These are phyloP conservation scores for Drosophila neocordata DNA, from an alignment of 1,140 invertebrate species.

Conservation along the genomic window DNA sequence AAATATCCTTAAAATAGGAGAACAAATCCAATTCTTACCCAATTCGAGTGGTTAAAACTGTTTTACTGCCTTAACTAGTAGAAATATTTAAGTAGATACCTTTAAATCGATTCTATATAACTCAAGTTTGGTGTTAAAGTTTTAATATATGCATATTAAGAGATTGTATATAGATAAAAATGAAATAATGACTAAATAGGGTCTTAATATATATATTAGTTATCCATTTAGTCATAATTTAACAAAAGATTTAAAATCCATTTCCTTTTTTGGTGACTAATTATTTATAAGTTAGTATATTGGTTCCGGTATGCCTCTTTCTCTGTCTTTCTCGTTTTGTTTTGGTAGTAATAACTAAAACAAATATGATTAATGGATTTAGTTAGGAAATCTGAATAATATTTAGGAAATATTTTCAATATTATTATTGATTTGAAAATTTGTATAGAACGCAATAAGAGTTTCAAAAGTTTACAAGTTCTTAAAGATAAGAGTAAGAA, in stretches of 20 bases:
- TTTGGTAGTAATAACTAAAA: background rate
- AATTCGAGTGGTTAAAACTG: too few relatives aligned
- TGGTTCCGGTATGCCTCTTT: background rate
- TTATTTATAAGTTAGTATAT: background rate
- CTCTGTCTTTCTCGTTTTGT: background rate
- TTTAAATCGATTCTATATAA: background rate
- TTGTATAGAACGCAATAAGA: too few relatives aligned
- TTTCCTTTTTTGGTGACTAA: background rate
- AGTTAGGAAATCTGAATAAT: too few relatives aligned
- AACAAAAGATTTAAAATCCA: background rate
- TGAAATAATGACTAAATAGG: background rate
- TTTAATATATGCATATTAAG: background rate
- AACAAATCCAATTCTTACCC: too few relatives aligned
- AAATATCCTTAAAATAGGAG: too few relatives aligned
- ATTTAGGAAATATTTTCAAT: too few relatives aligned
- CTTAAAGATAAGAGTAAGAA: too few relatives aligned
- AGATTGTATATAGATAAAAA: background rate
- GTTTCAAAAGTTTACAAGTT: too few relatives aligned
- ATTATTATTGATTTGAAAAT: too few relatives aligned
- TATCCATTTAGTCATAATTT: background rate
- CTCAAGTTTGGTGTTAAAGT: background rate
- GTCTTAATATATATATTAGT: background rate
- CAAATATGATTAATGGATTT: background rate
- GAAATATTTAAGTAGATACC: too few relatives aligned
- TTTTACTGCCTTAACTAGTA: too few relatives aligned